phyloP scores from a whole-genome alignment of 2,888 invertebrate genomes.

The Drosophila birchii region DNA sequence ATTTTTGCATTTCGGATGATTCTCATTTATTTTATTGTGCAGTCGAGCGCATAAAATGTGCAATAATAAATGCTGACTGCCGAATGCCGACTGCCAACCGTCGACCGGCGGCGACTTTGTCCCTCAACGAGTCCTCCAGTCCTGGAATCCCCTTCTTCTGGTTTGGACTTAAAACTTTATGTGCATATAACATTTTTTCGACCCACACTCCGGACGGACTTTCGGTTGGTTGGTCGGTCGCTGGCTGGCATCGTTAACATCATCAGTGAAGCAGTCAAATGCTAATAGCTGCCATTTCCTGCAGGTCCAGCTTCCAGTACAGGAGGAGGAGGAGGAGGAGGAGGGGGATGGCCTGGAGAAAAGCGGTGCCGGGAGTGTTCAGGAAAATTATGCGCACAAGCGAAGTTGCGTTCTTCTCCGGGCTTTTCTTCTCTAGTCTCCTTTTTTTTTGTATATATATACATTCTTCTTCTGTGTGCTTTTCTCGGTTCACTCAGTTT shows the following conservation, averaged over 20 bases:
- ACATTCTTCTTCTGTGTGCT: slow-evolving; percentile 28
- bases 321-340: background rate
- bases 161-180: slow-evolving; percentile 62
- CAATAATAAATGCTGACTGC: slow-evolving; percentile 73
- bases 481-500: slow-evolving; percentile 55
- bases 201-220: slow-evolving; percentile 6
- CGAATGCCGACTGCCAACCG: slow-evolving; percentile 43
- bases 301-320: slow-evolving; percentile 62
- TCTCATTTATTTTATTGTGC: slow-evolving; percentile 63
- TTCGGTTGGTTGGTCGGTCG: slow-evolving; percentile 27
- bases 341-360: background rate
- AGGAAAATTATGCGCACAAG: slow-evolving; percentile 77
- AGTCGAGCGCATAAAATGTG: slow-evolving; percentile 73
- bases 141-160: slow-evolving; percentile 1
- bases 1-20: slow-evolving; percentile 48
- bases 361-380: slow-evolving; percentile 45
- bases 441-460: slow-evolving; percentile 2
- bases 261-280: slow-evolving; percentile 79
- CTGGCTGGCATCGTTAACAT: slow-evolving; percentile 74
- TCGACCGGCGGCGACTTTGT: slow-evolving; percentile 57
- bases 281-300: slow-evolving; percentile 79
- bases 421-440: slow-evolving; percentile 10
- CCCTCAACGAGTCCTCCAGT: slow-evolving; percentile 19
- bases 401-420: slow-evolving; percentile 49
- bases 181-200: slow-evolving; percentile 60